Conservation (phyloP, 2,888 invertebrate species). For the Amphipoea lucens region DNA sequence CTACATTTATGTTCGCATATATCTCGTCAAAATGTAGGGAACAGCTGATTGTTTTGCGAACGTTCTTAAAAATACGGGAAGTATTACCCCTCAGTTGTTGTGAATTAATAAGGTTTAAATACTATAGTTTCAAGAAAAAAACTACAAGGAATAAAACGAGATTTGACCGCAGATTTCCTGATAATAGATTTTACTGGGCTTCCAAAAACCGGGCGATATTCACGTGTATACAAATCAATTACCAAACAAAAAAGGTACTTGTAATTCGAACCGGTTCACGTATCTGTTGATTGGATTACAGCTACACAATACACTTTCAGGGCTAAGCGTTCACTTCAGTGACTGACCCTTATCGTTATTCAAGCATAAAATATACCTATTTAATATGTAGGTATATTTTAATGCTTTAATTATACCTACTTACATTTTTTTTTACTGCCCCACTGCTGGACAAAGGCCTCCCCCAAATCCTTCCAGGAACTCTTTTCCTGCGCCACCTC, state of each 20-base stretch:
- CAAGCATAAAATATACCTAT: background rate
- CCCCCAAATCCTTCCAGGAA: background rate
- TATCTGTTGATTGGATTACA: constrained; percentile 15
- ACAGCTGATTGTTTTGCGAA: too few relatives aligned
- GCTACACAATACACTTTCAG: constrained; percentile 6
- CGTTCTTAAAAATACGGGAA: too few relatives aligned
- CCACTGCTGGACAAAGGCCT: background rate
- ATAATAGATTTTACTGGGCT: too few relatives aligned
- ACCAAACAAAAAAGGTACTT: background rate
- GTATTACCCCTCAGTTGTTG: too few relatives aligned
- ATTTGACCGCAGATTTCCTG: background rate
- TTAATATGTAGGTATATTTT: background rate
- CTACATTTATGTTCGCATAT: too few relatives aligned
- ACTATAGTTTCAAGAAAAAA: too few relatives aligned
- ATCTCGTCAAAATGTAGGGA: too few relatives aligned
- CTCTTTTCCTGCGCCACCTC: background rate
- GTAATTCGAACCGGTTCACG: background rate
- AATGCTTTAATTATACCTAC: too few relatives aligned
- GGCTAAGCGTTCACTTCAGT: constrained; percentile 4
- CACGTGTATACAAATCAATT: background rate
- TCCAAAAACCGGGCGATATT: background rate
- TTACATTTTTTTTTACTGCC: too few relatives aligned
- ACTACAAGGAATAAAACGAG: background rate
- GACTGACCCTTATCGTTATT: background rate
- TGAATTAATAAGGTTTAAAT: background rate